A percentile compares a stretch with the other conserved stretches of the same genome.
Conservation (phyloP, 1,140 invertebrate species). For the Babylonia areolata region DNA sequence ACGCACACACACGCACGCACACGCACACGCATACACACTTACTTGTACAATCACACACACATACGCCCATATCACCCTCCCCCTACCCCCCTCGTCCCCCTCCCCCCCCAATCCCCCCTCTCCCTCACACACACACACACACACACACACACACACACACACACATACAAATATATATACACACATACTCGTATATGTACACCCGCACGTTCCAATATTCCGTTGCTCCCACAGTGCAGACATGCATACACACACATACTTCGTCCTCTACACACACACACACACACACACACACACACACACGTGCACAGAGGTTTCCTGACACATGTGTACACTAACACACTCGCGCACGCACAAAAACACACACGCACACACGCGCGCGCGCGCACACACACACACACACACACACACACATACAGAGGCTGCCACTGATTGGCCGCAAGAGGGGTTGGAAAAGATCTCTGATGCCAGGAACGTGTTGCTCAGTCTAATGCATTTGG, state of each 20-base stretch:
- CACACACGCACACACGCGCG: neutral
- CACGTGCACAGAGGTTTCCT: no score
- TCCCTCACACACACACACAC: no score
- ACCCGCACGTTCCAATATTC: no score
- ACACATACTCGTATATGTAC: neutral
- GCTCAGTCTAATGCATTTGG: no score
- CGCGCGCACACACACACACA: no score
- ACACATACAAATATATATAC: neutral
- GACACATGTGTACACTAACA: neutral
- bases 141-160: neutral
- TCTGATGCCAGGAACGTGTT: no score
- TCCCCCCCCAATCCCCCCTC: no score
- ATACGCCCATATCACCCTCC: neutral
- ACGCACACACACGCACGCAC: constrained; percentile 30
- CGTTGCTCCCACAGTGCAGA: no score
- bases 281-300: constrained; percentile 8
- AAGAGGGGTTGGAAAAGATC: no score
- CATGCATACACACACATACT: neutral
- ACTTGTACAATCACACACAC: neutral
- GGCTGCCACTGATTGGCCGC: no score
- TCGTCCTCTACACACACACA: neutral
- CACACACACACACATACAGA: no score
- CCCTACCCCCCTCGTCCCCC: no score
- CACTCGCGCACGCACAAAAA: neutral
- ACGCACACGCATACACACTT: constrained; percentile 33